phyloP scores from a whole-genome alignment of 1,140 invertebrate genomes.

The Tribolium madens region DNA sequence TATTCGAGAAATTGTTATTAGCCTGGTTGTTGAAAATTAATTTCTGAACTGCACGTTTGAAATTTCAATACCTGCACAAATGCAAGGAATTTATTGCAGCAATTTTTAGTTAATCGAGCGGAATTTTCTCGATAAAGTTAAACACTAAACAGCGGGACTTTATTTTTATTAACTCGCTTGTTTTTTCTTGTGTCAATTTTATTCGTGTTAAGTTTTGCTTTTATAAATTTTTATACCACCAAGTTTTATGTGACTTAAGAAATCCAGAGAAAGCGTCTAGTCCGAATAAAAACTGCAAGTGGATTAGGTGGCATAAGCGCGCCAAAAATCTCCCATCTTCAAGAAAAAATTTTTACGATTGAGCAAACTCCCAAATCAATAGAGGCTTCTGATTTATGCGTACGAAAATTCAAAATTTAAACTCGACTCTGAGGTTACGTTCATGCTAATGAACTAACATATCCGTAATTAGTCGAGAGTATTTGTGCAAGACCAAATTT shows the following conservation, averaged over 20 bases:
- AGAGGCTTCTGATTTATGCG: not conserved
- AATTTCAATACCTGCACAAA: too few species aligned
- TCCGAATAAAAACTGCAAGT: slow-evolving; percentile 28
- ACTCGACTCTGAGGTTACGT: slow-evolving; percentile 2
- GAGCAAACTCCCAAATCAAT: not conserved
- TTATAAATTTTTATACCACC: slow-evolving; percentile 23
- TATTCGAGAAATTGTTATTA: not conserved
- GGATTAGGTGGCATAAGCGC: not conserved
- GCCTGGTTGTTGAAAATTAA: not conserved
- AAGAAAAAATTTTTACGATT: not conserved
- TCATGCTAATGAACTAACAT: slow-evolving; percentile 22
- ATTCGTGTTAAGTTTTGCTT: not conserved
- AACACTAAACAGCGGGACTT: too few species aligned
- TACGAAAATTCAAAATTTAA: not conserved
- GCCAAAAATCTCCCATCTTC: not conserved
- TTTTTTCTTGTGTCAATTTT: too few species aligned
- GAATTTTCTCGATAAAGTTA: not conserved
- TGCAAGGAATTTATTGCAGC: not conserved
- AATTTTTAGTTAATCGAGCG: not conserved
- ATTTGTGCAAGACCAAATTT: slow-evolving; percentile 17
- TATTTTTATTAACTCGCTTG: too few species aligned
- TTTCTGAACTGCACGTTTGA: not conserved
- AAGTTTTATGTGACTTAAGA: slow-evolving; percentile 21
- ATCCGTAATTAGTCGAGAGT: slow-evolving; percentile 11
- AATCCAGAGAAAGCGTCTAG: slow-evolving; percentile 3